These are phyloP conservation scores for Craterocephalus amniculus DNA, from an alignment of 2,797 vertebrate species.

Conservation along the genomic window DNA sequence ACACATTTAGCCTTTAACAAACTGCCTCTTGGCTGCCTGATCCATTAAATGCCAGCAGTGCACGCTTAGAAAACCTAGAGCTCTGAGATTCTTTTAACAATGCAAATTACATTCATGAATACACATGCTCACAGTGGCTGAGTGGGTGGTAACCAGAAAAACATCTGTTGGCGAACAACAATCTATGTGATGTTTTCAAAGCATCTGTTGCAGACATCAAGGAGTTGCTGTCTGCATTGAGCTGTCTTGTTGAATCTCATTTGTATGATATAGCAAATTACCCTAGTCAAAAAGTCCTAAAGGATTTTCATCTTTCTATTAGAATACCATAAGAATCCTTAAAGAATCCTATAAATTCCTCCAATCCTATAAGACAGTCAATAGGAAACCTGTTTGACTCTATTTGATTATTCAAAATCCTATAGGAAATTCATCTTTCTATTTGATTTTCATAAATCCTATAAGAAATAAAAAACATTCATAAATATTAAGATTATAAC, in stretches of 20 bases:
- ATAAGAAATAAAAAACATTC: too few relatives aligned
- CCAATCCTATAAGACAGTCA: too few relatives aligned
- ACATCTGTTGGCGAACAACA: slow-evolving; percentile 48
- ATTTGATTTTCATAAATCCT: too few relatives aligned
- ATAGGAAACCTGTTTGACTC: too few relatives aligned
- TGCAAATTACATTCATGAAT: slow-evolving; percentile 57
- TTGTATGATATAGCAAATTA: slow-evolving; percentile 1
- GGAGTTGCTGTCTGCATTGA: slow-evolving; percentile 25
- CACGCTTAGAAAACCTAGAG: slow-evolving; percentile 22
- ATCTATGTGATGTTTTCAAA: slow-evolving; percentile 33
- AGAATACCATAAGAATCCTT: too few relatives aligned
- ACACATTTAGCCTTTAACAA: slow-evolving; percentile 10
- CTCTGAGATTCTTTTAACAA: slow-evolving; percentile 24
- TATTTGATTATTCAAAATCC: too few relatives aligned
- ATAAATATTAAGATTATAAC: too few relatives aligned
- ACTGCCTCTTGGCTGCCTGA: neutral
- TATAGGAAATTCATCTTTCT: too few relatives aligned
- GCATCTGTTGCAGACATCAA: slow-evolving; percentile 19
- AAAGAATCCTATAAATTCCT: too few relatives aligned
- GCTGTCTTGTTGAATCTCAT: slow-evolving; percentile 7
- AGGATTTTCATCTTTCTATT: too few relatives aligned
- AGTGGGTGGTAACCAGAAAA: slow-evolving; percentile 39
- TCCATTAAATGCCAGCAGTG: slow-evolving; percentile 11
- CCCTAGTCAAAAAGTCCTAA: too few relatives aligned
- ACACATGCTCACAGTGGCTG: slow-evolving; percentile 21